Evolutionary conservation across 2,888 invertebrate species (phyloP).

Genomic region (Megamerina dolium): DNA sequence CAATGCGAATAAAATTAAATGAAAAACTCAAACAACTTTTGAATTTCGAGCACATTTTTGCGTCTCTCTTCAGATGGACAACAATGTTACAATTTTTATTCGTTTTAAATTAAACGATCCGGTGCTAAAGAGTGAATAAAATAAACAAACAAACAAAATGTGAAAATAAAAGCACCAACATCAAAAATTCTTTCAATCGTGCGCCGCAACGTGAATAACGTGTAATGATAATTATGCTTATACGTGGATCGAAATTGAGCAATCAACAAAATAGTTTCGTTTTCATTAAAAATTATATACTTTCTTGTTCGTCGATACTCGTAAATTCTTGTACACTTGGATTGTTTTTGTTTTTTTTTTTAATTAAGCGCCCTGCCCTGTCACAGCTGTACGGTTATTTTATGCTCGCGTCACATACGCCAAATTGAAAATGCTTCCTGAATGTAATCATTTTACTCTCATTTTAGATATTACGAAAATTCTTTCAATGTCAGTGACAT

Average conservation of each 20-base stretch:
- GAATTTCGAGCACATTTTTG: background rate
- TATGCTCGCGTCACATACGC: background rate
- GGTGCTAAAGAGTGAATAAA: too few species aligned
- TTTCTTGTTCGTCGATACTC: too few species aligned
- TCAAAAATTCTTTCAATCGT: background rate
- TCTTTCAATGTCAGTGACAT: too few species aligned
- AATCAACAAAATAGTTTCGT: constrained; percentile 27
- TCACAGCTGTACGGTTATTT: too few species aligned
- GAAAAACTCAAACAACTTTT: background rate
- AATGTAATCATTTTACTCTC: too few species aligned
- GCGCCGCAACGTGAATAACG: background rate
- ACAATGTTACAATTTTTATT: constrained; percentile 27
- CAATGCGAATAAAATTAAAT: background rate
- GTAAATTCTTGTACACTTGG: too few species aligned
- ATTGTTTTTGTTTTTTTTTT: too few species aligned
- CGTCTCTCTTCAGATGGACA: constrained; percentile 13
- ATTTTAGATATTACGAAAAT: too few species aligned
- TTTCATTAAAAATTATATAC: constrained; percentile 14
- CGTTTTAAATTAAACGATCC: constrained; percentile 17
- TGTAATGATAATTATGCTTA: too few species aligned
- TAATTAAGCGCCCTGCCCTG: too few species aligned
- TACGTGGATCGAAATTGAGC: constrained; percentile 27
- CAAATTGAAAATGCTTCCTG: background rate
- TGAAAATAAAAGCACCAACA: too few species aligned
- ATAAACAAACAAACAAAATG: too few species aligned